Conservation (phyloP, 2,113 vertebrate species). For the Pomatorhinus ruficollis region DNA sequence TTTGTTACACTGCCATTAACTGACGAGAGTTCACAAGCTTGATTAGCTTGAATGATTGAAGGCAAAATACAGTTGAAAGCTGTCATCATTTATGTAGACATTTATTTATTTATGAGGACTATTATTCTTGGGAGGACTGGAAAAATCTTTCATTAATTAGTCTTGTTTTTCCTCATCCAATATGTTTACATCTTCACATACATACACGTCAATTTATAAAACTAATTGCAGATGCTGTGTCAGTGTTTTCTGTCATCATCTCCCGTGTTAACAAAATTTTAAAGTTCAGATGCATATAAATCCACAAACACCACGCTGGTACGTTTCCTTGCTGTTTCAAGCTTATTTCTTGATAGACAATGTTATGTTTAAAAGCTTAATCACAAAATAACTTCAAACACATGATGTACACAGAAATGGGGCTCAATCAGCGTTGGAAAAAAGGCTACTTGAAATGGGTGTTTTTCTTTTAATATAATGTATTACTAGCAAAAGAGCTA, state of each 20-base stretch:
- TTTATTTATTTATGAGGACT: neutral
- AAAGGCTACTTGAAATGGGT: neutral
- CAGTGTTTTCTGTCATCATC: neutral
- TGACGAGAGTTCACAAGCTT: neutral
- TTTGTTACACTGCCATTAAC: neutral
- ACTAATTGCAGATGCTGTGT: neutral
- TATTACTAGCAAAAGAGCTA: neutral
- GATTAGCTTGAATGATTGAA: neutral
- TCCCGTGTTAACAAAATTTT: neutral
- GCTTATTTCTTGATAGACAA: neutral
- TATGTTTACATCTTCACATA: neutral
- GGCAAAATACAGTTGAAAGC: neutral
- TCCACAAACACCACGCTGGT: neutral
- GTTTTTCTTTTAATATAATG: neutral
- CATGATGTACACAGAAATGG: neutral
- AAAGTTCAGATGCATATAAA: neutral
- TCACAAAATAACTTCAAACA: constrained; percentile 7
- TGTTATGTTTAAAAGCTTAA: neutral
- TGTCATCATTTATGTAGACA: neutral
- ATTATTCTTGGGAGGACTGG: neutral
- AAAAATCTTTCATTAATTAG: neutral
- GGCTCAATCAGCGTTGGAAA: neutral
- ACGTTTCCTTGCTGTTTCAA: neutral
- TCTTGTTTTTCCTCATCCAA: neutral
- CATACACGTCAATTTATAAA: neutral